Percentiles rank a stretch among this genome's conserved stretches.
phyloP scores from a whole-genome alignment of 2,113 vertebrate species.

The Ctenodactylus gundi region DNA sequence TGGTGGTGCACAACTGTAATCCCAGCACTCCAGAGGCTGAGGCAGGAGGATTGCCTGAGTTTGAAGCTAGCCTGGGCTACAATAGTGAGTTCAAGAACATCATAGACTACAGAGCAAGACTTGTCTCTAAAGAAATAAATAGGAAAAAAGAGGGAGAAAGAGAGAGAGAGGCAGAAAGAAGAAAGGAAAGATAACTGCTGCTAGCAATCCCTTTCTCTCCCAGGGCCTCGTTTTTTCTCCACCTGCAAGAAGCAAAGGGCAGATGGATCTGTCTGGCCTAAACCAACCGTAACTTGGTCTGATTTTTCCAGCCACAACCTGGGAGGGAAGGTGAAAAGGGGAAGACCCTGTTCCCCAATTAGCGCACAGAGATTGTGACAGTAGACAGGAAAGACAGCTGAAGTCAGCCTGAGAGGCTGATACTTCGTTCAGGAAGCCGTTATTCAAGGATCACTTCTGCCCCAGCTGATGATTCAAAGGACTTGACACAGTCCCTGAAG shows the following conservation, averaged over 20 bases:
- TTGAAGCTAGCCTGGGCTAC: no score
- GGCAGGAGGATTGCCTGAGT: no score
- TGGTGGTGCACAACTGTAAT: no score
- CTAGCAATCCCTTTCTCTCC: not conserved
- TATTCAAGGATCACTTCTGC: constrained; percentile 1
- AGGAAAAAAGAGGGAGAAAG: not conserved
- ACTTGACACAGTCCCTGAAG: not conserved
- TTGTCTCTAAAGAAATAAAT: not conserved
- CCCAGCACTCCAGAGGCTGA: no score
- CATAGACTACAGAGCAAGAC: no score
- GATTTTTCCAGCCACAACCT: constrained; percentile 36
- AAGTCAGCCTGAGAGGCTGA: not conserved
- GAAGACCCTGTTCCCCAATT: not conserved
- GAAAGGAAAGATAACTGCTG: not conserved
- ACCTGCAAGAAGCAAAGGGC: not conserved
- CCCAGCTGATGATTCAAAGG: not conserved
- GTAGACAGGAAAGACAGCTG: not conserved
- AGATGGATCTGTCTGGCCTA: not conserved
- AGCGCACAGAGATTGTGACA: not conserved
- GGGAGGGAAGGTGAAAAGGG: not conserved
- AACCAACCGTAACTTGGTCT: not conserved
- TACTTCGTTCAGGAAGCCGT: constrained; percentile 34
- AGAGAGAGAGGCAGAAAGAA: no score
- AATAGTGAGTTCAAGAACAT: no score
- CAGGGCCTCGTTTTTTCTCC: not conserved